Base-by-base conservation (phyloP, 2,797 vertebrate genomes). In the Pseudochromis fuscus region DNA sequence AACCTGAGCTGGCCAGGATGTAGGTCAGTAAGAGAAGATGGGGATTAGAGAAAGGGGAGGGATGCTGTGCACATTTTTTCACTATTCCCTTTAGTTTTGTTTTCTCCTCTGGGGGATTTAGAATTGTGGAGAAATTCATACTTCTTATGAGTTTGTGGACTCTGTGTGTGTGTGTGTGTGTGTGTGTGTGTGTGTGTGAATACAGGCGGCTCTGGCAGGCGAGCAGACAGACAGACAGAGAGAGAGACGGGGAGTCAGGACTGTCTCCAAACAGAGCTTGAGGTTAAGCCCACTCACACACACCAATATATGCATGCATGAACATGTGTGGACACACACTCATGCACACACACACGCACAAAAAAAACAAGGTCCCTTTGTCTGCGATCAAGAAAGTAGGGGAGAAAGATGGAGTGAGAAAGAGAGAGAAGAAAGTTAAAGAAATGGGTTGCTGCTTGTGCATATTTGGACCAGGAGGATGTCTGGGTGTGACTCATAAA, bases 401-500 rank as follows among this genome's bases (percentile, higher is more conserved):
- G 35, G 46, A 78, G 72, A 57, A 56, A 72, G 59, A 69, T 46
- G 64, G 51, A 72, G 74, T 62, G 63, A 68, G 40, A 74, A 48
- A 55, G 59, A 75, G 37, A 57, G 46, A 38, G 51, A 74, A 57
- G 21, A 72, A 61, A 77, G 57, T 19, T n/a, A 42, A 65, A 81
- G 67, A 74, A 79, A 58, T 66, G 56, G 57, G 50, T 74, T 66
- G 35, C 58, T 77, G 59, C 80, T 68, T 66, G 79, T 62, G 67
- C 67, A 81, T 79, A 86, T 87, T 88, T 84, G 80, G 81, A 85
- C 35, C 80, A 79, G 69, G 67, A 82, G 68, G 82, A 85, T 79
- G 78, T 72, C 77, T 79, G 88, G 89, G 88, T 80, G 87, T 89
- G 90, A 90, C 89, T 89, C 78, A 86, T 72, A 75, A 80, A 86